Evolutionary conservation across 2,888 invertebrate species (phyloP), one percentile per base, ranked within the genome.

Genomic region (Sicus ferrugineus): DNA sequence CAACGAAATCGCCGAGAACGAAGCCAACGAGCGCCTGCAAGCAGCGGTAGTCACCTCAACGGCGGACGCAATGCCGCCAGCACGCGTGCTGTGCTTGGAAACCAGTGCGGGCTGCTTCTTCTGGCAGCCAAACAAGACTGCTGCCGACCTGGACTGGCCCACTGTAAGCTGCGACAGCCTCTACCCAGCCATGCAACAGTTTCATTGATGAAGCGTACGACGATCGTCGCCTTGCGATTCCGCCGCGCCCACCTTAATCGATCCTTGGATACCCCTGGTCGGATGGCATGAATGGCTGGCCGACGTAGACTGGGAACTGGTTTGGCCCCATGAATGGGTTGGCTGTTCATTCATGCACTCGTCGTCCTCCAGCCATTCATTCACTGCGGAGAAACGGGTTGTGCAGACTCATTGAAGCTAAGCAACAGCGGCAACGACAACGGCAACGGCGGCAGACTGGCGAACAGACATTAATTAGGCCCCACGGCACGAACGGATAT

Each of bases 1-100:
- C 50, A 76, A 75, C 71, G 84, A 84, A 73, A 83, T 84, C 69
- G 82, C 80, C 21, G 81, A 84, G 73, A 84, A 84, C 65, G 78
- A 79, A 76, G 84, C 84, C 69, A 84, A 84, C 71, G 84, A 84
- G 74, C 78, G 80, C 56, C 68, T 78, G 38, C 69, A 71, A 67
- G 67, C 46, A 73, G 42, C 46, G 31, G 23, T 23, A 52, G 23
- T 52, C 23, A 52, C 7, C 48, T 6, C 65, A 34, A 58, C 56
- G 61, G 48, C 54, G 50, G 62, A 42, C 26, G 64, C 30, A 63
- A 19, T 50, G 30, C 48, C 58, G 21, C 70, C 76, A n/a, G n/a
- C n/a, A 70, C 72, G 77, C 69, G 70, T 82, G 14, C 74, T 81
- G 68, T 79, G 80, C 69, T 69, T 80, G 46, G 77, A 81, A 73